Base-by-base conservation (phyloP, 1,140 invertebrate genomes). In the Ladona fulva region DNA sequence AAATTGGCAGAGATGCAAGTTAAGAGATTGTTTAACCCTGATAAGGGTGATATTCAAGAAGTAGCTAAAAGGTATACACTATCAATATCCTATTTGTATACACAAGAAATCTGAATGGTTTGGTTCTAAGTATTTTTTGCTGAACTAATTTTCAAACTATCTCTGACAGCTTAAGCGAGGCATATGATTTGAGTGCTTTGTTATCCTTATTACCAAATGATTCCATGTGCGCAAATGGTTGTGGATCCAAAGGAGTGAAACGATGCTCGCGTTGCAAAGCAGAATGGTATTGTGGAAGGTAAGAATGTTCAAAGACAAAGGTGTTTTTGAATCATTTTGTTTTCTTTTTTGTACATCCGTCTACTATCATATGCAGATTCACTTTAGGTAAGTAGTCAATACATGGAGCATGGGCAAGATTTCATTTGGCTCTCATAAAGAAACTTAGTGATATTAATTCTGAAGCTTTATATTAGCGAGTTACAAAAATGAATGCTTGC, bases 1-100 rank as follows among this genome's bases (percentile, higher is more conserved):
- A 87, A 87, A 78, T 83, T 92, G 52, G 89, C 89, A 0, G 85
- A 86, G 78, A 80, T 84, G 66, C 90, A 91, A 79, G 84, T 87
- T 22, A 81, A 86, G 8, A 80, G 82, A 0, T 85, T 91, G 77
- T 87, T 89, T 29, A 85, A 83, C 25, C 86, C 82, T 29, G 85
- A 89, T 79, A 84, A 84, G 12, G 82, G 87, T 24, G 79, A 87
- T 19, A 85, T 90, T 24, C 83, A 85, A 81, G 84, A 83, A 24
- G 83, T 86, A 77, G 90, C 89, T 3, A 83, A 86, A 81, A 75
- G 78, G 78, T 79, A 74, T 16, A 5, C n/a, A n/a, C n/a, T n/a
- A n/a, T n/a, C n/a, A 66, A 16, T 22, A 37, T 6, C 14, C 5
- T 12, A 66, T 66, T 66, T 66, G 5, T 66, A 6, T 66, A 66